Evolutionary conservation across 2,888 invertebrate species (phyloP), one percentile per base, ranked within the genome.

Genomic region (Melangyna quadrimaculata): DNA sequence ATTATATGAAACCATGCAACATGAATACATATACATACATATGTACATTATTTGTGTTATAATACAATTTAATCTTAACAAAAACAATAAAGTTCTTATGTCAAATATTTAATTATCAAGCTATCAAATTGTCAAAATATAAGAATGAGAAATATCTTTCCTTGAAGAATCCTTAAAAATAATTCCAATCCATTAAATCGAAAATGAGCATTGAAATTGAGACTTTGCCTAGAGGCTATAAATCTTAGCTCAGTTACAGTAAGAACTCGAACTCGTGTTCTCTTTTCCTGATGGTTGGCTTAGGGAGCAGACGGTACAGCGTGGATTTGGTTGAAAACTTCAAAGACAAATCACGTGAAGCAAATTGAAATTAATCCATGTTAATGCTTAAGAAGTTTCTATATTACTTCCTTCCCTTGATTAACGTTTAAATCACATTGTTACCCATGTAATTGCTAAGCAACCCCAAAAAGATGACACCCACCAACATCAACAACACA

Each of bases 361-460:
- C 63, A 78, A 74, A 78, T 74, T 78, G 35, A 74, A 78, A 74
- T 70, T 65, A 70, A 65, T 73, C 69, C 55, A 22, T 63, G 73
- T 48, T 37, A 61, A 69, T 45, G 59, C 48, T 57, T 12, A 29
- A 27, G 43, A 63, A 37, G 19, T 10, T 12, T 48, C 10, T 8
- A 29, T 17, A 67, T 40, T 51, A 79, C 67, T 67, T 65, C 51
- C 81, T 61, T 53, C 71, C 75, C 79, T 22, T 53, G 32, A 57
- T 35, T 27, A 74, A 43, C 22, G 27, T 59, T 65, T 29, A 78
- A 83, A 71, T 78, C 57, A n/a, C 65, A 35, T 29, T 57, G 40
- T 65, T 53, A 74, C 65, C 80, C 77, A 57, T 80, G 55, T 77
- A 86, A 86, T 86, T 86, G 67, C 48, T 69, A 6, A 29, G 37